phyloP scores from a whole-genome alignment of 2,113 vertebrate genomes.

The Pedionomus torquatus region DNA sequence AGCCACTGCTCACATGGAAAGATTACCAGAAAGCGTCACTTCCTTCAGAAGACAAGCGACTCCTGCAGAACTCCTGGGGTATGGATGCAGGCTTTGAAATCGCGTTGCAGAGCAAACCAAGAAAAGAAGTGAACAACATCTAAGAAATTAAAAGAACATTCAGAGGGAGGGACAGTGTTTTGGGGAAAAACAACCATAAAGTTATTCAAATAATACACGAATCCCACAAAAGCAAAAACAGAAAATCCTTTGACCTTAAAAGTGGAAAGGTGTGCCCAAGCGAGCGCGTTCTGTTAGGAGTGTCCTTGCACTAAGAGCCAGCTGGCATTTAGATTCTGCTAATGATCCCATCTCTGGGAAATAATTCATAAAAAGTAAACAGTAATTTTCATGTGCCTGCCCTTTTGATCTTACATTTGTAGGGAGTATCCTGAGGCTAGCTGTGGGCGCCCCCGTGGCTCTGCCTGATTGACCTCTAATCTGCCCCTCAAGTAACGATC shows the following conservation, averaged over 20 bases:
- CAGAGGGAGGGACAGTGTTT: not conserved
- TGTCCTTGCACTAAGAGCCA: constrained; percentile 26
- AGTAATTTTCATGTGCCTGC: constrained; percentile 49
- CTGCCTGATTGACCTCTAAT: constrained; percentile 51
- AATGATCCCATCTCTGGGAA: constrained; percentile 63
- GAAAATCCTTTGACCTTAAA: not conserved
- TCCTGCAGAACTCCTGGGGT: not conserved
- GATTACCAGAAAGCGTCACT: not conserved
- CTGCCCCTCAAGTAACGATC: constrained; percentile 44
- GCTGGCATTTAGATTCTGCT: constrained; percentile 52
- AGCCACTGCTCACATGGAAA: not conserved
- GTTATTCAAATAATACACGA: constrained; percentile 38
- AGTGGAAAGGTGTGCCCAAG: not conserved
- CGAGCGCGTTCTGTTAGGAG: not conserved
- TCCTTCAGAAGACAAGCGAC: not conserved
- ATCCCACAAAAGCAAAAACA: not conserved
- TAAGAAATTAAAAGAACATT: not conserved
- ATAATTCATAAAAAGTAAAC: constrained; percentile 61
- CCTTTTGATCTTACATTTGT: constrained; percentile 60
- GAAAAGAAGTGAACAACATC: not conserved
- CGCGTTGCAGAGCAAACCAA: not conserved
- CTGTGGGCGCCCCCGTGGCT: not conserved
- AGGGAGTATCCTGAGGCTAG: constrained; percentile 52
- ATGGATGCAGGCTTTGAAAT: not conserved
- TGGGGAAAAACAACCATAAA: not conserved